Evolutionary conservation across 37 sponge, comb jelly and placozoan species (phyloP), one percentile per base, ranked within the genome.

Genomic region (Beroe forskalii): DNA sequence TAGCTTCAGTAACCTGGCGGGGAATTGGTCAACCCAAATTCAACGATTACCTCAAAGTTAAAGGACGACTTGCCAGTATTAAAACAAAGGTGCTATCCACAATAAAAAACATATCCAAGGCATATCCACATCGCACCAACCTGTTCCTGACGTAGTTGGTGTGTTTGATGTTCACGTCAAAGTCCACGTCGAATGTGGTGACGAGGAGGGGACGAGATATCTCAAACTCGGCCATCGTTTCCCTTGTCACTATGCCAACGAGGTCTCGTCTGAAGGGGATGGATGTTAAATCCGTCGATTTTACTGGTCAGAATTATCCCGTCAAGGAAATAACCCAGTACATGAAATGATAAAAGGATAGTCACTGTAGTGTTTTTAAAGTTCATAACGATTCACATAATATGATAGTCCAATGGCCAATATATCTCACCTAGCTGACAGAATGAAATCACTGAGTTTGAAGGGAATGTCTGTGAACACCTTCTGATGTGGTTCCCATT

Each of bases 81-180:
- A n/a, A n/a, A n/a, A n/a, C n/a, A n/a, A n/a, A n/a, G n/a, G n/a
- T n/a, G n/a, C n/a, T n/a, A n/a, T n/a, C n/a, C n/a, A n/a, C n/a
- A n/a, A n/a, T n/a, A n/a, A n/a, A n/a, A n/a, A n/a, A n/a, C n/a
- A n/a, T n/a, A n/a, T n/a, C n/a, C n/a, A n/a, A n/a, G n/a, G n/a
- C n/a, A n/a, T n/a, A n/a, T n/a, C n/a, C n/a, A 55, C 60, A 55
- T 55, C 17, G 17, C 17, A 55, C 2, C 25, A 28, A 63, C 66
- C 75, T 72, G 75, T 72, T 72, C 22, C 75, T 72, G 14, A 72
- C 75, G 40, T 72, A 72, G 40, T 72, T 72, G 20, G 75, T 72
- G 37, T 37, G 37, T 37, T 72, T 72, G 8, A 20, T 72, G 75
- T 72, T 72, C 39, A 72, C 75, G 8, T 72, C 75, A 72, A 72